phyloP scores from a whole-genome alignment of 2,797 vertebrate genomes.

The Aotus griseimembra region DNA sequence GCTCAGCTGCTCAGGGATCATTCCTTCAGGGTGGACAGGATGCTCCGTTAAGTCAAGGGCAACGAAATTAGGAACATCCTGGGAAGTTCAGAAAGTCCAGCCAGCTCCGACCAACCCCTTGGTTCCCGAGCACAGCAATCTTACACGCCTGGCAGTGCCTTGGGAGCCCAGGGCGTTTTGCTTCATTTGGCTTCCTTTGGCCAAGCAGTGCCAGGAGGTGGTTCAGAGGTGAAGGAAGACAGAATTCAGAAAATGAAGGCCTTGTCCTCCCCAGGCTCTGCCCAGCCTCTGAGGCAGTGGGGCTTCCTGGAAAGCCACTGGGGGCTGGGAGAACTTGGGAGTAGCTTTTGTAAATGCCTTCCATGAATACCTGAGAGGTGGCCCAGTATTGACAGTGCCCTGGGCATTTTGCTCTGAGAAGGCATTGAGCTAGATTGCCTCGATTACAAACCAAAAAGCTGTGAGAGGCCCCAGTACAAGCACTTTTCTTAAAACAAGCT shows the following conservation, averaged over 20 bases:
- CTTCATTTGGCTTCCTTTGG: background rate
- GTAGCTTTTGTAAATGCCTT: background rate
- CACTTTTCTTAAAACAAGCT: background rate
- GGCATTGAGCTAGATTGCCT: too few species aligned
- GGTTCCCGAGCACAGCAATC: rapidly evolving
- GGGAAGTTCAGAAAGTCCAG: background rate
- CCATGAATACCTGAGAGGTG: background rate
- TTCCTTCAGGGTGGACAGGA: background rate
- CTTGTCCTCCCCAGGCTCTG: background rate
- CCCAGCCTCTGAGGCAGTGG: background rate
- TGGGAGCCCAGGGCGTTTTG: background rate
- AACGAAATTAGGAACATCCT: background rate
- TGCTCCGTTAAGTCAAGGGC: background rate
- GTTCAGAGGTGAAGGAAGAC: background rate
- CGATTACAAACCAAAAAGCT: background rate
- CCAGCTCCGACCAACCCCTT: rapidly evolving
- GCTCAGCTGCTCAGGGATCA: rapidly evolving
- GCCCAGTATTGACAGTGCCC: rapidly evolving
- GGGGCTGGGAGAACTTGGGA: background rate
- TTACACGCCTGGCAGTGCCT: rapidly evolving
- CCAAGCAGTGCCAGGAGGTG: background rate
- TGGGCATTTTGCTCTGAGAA: background rate
- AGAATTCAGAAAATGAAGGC: background rate
- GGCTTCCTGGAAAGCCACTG: background rate
- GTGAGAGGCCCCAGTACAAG: rapidly evolving